Evolutionary conservation across 2,797 vertebrate species (phyloP), one percentile per base, ranked within the genome.

Genomic region (Enoplosus armatus): DNA sequence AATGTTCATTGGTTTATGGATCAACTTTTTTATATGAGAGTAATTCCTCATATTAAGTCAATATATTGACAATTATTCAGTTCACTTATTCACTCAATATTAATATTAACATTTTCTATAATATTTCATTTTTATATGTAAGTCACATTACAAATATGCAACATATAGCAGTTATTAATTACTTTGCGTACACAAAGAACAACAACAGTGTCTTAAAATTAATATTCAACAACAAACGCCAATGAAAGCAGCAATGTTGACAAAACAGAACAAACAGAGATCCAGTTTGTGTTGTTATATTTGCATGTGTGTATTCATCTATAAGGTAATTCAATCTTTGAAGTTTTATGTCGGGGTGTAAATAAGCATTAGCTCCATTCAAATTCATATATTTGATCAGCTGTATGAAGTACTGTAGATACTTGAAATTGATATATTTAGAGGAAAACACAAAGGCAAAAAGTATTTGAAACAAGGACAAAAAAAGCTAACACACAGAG

Each of bases 381-480:
- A 43, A 18, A 43, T 6, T 43, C 5, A 43, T 2, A 7, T 43
- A 43, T 43, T 18, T 18, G 41, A 43, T 6, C 41, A 43, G 15
- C 16, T 6, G 41, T 43, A 43, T 43, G 12, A 39, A 39, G 37
- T 3, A 39, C 37, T 39, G 37, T 39, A 39, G 11, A 14, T 37
- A 37, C 9, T 37, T 37, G 11, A 37, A 9, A 37, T 37, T 37
- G 9, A 37, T 39, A 39, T 14, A 39, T 39, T 39, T 3, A 37
- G 37, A 51, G 43, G 27, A 64, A 64, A 75, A 59, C 35, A 43
- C n/a, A n/a, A n/a, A n/a, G n/a, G n/a, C n/a, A n/a, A n/a, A n/a
- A n/a, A n/a, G n/a, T n/a, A n/a, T n/a, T n/a, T 16, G 26, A 37
- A 0, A 61, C 43, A 39, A 60, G 41, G 29, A 55, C 3, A 0